Evolutionary conservation across 2,888 invertebrate species (phyloP), one percentile per base, ranked within the genome.

Genomic region (Tiliacea aurago): DNA sequence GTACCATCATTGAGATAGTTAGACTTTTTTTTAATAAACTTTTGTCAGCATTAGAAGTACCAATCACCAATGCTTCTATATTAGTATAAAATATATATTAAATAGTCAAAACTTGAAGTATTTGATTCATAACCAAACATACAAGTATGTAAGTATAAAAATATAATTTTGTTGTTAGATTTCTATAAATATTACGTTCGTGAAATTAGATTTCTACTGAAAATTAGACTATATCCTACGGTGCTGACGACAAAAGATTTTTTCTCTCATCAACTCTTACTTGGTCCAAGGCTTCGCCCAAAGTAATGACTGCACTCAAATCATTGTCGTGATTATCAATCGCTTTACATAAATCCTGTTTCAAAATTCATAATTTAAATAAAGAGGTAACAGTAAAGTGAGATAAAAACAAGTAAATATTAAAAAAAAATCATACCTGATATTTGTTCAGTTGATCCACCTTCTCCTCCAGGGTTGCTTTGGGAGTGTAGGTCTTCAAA

Each of bases 391-490:
- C 76, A 72, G 47, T 59, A 67, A 67, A 78, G 63, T 47, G 10
- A 47, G 67, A 11, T 66, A 58, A 58, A 28, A 70, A 70, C 6
- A 70, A 67, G 45, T 51, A 13, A 77, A 45, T 65, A 68, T 55
- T 5, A 45, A 70, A 70, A 3, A 70, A 3, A 68, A 53, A 49
- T 88, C 93, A 93, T 96, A 98, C 98, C 98, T 99, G 98, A 94
- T 99, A 99, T 94, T 98, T 98, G 90, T 98, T 98, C 53, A 98
- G 97, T 92, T 99, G 99, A 83, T 98, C 98, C 85, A 98, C 97
- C 93, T 99, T 99, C 90, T 99, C 99, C 85, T 99, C 98, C 45
- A 99, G 95, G 0, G 98, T 98, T 61, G 98, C 97, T 90, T 98
- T 98, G 10, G 98, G 97, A 47, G 97, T 97, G 89, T 98, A 99